Evolutionary conservation across 2,888 invertebrate genomes (phyloP).

Genomic region (Scaptomyza flava): DNA sequence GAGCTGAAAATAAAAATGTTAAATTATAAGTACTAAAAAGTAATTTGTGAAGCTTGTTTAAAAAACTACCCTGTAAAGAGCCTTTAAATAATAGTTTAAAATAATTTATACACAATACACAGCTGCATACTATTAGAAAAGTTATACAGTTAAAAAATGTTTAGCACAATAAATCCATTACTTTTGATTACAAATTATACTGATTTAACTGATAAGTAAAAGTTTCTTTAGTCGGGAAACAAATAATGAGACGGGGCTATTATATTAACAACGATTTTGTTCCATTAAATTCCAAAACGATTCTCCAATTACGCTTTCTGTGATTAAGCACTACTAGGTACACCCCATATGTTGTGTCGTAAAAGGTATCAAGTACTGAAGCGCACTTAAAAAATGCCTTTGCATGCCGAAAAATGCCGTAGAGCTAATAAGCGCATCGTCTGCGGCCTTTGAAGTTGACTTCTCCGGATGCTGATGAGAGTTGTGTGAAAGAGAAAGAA

Average conservation of each 20-base stretch:
- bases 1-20: background rate
- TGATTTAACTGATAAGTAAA: no score
- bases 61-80: conserved; percentile 6
- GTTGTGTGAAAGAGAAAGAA: background rate
- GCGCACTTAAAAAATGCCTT: conserved; percentile 74
- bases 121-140: no score
- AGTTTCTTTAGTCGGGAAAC: no score
- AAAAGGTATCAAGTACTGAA: conserved; percentile 42
- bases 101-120: background rate
- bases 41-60: background rate
- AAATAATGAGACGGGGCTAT: no score
- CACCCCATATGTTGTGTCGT: conserved; percentile 11
- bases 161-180: no score
- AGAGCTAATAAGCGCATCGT: conserved; percentile 69
- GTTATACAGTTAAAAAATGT: no score
- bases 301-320: no score
- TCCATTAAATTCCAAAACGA: no score
- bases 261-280: no score
- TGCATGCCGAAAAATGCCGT: conserved; percentile 63
- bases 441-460: conserved; percentile 67
- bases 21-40: conserved; percentile 1
- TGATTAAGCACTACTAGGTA: background rate
- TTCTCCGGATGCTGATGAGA: conserved; percentile 12
- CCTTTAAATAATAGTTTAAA: background rate
- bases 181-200: no score